phyloP scores from a whole-genome alignment of 2,113 vertebrate species.

The Hippocampus abdominalis region DNA sequence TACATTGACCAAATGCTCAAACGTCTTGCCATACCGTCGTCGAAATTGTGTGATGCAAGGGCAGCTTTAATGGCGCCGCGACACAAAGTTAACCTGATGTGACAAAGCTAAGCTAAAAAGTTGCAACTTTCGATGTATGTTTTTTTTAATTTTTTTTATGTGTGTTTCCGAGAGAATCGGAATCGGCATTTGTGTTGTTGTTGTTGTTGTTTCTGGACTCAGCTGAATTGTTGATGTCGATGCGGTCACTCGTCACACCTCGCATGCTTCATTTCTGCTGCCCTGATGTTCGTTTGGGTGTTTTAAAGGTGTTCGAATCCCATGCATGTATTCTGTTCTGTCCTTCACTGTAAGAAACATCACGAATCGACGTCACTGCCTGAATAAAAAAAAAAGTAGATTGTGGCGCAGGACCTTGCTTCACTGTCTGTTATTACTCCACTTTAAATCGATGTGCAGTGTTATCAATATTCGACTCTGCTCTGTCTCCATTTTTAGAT shows the following conservation, averaged over 20 bases:
- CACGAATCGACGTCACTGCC: neutral
- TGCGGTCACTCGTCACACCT: neutral
- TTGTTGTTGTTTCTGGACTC: neutral
- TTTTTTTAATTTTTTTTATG: too few species aligned
- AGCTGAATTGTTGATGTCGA: conserved; percentile 1
- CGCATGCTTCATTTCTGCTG: conserved; percentile 5
- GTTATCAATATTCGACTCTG: neutral
- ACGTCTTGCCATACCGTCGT: too few species aligned
- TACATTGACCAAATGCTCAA: too few species aligned
- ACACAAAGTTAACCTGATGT: too few species aligned
- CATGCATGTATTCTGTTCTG: neutral
- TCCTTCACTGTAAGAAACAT: neutral
- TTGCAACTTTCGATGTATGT: too few species aligned
- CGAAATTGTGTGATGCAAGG: too few species aligned
- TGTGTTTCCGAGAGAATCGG: neutral
- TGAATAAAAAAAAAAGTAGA: conserved; percentile 8
- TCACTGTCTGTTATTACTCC: neutral
- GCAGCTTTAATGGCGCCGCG: too few species aligned
- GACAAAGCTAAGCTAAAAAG: too few species aligned
- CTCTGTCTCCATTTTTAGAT: too few species aligned
- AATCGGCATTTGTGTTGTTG: too few species aligned
- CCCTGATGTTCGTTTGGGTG: neutral
- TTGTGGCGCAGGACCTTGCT: neutral
- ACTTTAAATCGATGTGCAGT: neutral
- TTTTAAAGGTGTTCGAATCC: neutral